Percentiles rank a stretch among this genome's conserved stretches.
phyloP scores from a whole-genome alignment of 2,113 vertebrate genomes.

The Raja brachyura region DNA sequence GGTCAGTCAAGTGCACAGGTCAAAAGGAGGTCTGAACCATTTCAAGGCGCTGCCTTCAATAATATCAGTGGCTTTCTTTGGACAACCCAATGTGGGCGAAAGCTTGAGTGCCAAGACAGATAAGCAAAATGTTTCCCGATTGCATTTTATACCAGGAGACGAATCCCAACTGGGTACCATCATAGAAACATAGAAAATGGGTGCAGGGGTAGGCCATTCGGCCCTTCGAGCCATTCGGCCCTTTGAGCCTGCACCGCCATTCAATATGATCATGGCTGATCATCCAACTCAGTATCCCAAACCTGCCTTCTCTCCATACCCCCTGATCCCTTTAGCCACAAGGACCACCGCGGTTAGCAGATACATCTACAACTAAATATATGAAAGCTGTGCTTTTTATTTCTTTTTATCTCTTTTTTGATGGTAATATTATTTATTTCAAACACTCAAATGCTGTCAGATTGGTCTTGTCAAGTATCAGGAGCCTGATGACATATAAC shows the following conservation, averaged over 20 bases:
- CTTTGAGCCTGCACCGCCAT: too few species aligned
- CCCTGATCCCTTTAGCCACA: too few species aligned
- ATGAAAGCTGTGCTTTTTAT: neutral
- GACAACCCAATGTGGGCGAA: neutral
- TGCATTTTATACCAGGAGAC: neutral
- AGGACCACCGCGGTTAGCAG: neutral
- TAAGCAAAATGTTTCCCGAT: too few species aligned
- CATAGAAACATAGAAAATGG: too few species aligned
- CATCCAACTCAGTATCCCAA: too few species aligned
- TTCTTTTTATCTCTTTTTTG: neutral
- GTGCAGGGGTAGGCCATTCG: too few species aligned
- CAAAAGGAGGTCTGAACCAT: neutral
- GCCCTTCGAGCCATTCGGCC: too few species aligned
- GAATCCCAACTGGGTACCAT: neutral
- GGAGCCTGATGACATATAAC: too few species aligned
- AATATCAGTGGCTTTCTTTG: neutral
- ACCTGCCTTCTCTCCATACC: too few species aligned
- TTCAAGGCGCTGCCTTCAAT: neutral
- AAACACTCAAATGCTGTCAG: neutral
- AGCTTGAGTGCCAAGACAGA: too few species aligned
- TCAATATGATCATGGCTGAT: too few species aligned
- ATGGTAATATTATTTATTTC: neutral
- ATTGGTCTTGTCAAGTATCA: neutral
- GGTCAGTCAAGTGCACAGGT: neutral
- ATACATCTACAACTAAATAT: neutral